Evolutionary conservation across 2,888 invertebrate genomes (phyloP).

Genomic region (Drosophila recens): DNA sequence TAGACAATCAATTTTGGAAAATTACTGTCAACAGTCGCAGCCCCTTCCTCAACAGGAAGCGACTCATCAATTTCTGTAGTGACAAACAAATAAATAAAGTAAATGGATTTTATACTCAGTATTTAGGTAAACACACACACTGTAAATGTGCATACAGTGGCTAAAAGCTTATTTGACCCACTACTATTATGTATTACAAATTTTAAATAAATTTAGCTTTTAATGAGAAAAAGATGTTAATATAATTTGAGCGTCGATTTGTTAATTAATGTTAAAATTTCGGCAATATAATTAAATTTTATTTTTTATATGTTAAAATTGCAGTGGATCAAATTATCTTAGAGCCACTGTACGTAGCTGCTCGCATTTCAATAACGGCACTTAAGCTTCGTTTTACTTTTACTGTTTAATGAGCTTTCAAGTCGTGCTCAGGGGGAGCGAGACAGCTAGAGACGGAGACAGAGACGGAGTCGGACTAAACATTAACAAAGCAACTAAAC

Average conservation of each 20-base stretch:
- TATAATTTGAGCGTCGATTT: too few relatives aligned
- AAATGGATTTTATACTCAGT: slow-evolving; percentile 4
- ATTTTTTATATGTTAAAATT: too few relatives aligned
- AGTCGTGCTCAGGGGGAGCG: slow-evolving; percentile 38
- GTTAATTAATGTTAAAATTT: too few relatives aligned
- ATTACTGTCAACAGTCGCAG: slow-evolving; percentile 21
- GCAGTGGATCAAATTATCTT: too few relatives aligned
- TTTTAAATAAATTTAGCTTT: too few relatives aligned
- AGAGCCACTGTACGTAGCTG: slow-evolving; percentile 4
- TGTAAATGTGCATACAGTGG: too few relatives aligned
- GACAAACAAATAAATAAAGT: slow-evolving; percentile 38
- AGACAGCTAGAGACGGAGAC: slow-evolving; percentile 3
- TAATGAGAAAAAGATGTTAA: too few relatives aligned
- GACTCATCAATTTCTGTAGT: slow-evolving; percentile 32
- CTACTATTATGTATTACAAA: too few relatives aligned
- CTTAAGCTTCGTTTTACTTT: slow-evolving; percentile 53
- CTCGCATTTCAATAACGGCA: slow-evolving; percentile 57
- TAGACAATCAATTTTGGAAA: slow-evolving; percentile 27
- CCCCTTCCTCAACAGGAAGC: slow-evolving; percentile 17
- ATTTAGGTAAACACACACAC: neutral
- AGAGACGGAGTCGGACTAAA: slow-evolving; percentile 23
- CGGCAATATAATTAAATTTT: too few relatives aligned
- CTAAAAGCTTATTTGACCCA: too few relatives aligned
- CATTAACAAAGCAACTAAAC: slow-evolving; percentile 19
- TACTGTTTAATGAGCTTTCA: slow-evolving; percentile 48